Evolutionary conservation across 2,888 invertebrate genomes (phyloP).

Genomic region (Melipona beecheii): DNA sequence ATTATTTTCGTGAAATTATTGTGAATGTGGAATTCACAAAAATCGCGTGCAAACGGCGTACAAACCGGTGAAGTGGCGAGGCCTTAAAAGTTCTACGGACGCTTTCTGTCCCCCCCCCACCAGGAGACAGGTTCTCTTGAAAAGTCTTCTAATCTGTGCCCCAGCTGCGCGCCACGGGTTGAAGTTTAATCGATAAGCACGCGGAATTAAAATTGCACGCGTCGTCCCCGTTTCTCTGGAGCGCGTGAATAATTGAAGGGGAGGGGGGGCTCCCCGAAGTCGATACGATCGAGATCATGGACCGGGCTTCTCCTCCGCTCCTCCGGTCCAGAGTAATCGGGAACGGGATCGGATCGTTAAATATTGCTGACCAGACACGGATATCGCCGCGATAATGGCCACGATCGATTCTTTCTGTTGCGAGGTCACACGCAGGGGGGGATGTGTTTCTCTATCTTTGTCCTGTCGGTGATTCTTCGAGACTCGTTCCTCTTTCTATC

Average conservation of each 20-base stretch:
- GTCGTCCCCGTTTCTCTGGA: background rate
- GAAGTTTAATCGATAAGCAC: conserved; percentile 58
- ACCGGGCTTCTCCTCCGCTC: background rate
- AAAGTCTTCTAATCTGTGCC: conserved; percentile 46
- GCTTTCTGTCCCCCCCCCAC: conserved; percentile 19
- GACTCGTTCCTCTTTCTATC: background rate
- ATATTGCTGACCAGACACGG: background rate
- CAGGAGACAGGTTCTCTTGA: conserved; percentile 7
- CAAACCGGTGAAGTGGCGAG: conserved; percentile 16
- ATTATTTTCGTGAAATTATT: no score
- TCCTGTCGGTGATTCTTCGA: background rate
- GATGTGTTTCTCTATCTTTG: background rate
- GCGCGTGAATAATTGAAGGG: conserved; percentile 38
- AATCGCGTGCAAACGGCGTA: no score
- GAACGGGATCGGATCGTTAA: background rate
- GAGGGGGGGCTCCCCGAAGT: background rate
- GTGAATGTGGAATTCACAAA: no score
- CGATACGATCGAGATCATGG: conserved; percentile 36
- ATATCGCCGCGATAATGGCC: no score
- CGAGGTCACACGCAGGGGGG: no score
- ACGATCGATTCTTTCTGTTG: background rate
- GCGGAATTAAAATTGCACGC: conserved; percentile 56
- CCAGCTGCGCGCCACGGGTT: conserved; percentile 17
- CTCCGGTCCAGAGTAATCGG: background rate
- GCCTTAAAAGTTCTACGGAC: conserved; percentile 51